Evolutionary conservation across 2,113 vertebrate genomes (phyloP), one percentile per base, ranked within the genome.

Genomic region (Neodontobutis hainanensis): DNA sequence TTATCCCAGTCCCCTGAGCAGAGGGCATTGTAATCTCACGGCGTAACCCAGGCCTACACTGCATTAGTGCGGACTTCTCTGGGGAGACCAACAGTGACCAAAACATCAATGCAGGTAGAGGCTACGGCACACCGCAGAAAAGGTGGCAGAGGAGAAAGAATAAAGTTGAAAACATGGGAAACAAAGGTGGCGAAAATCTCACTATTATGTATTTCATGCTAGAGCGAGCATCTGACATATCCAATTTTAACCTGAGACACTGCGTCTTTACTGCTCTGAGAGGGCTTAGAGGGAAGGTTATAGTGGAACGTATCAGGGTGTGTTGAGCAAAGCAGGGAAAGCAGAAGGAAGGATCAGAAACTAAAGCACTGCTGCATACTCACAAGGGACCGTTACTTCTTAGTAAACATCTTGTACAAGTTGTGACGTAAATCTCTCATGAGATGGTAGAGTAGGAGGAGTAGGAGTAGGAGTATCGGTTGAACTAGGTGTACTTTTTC

Each of bases 191-290:
- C 52, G 67, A 45, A 79, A 62, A 56, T 72, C 68, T 78, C 43
- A 61, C 67, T 75, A 55, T 77, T 50, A 70, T 68, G 79, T 74
- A 73, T 82, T 84, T 82, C 63, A 85, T 5, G 40, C 81, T 56
- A 46, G 19, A 82, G 42, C 59, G 52, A 77, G 60, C 81, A 65
- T 84, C 61, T 80, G 83, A 76, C 83, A 74, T 55, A 63, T 78
- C 71, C 78, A 78, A 78, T 75, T 83, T 83, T 81, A 78, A 75
- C 69, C 75, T 70, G 43, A 67, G 66, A 85, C 71, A 61, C 46
- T 78, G 63, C 69, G 69, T 75, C 67, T 75, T 75, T 77, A 58
- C 78, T 67, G 16, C 61, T 53, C 75, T 70, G 61, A 65, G 55
- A 77, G 56, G 38, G 69, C 55, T 76, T 74, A 71, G 73, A 71